Percentiles rank a stretch among this genome's conserved stretches.
phyloP scores from a whole-genome alignment of 1,140 invertebrate genomes.

The Rhyacophila brunnea region DNA sequence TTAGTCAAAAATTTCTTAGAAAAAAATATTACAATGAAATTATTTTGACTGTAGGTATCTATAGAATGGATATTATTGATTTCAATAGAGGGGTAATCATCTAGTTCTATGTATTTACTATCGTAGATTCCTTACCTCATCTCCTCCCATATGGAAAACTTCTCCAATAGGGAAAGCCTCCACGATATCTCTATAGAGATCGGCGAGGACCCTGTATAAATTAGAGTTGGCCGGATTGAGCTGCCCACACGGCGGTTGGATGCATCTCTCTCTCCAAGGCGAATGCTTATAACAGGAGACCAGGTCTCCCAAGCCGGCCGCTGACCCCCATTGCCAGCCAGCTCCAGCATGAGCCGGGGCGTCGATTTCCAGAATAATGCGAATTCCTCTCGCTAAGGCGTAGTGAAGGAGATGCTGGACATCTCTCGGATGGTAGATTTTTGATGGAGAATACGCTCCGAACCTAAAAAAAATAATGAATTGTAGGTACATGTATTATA shows the following conservation, averaged over 20 bases:
- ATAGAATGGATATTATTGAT: too few species aligned
- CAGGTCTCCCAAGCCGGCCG: slow-evolving; percentile 29
- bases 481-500: too few species aligned
- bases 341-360: slow-evolving; percentile 81
- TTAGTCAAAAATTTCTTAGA: too few species aligned
- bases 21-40: too few species aligned
- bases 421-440: slow-evolving; percentile 71
- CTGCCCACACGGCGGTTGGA: slow-evolving; percentile 83
- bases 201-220: slow-evolving; percentile 67
- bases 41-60: too few species aligned
- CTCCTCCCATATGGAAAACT: slow-evolving; percentile 80
- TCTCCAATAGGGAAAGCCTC: slow-evolving; percentile 57
- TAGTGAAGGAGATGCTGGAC: slow-evolving; percentile 69
- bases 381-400: slow-evolving; percentile 69
- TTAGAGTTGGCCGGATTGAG: slow-evolving; percentile 77
- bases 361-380: slow-evolving; percentile 80
- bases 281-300: slow-evolving; percentile 39
- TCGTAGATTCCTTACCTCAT: slow-evolving; percentile 62
- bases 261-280: slow-evolving; percentile 72
- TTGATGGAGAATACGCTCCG: slow-evolving; percentile 65
- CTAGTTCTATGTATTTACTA: too few species aligned
- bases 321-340: slow-evolving; percentile 76
- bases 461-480: too few species aligned
- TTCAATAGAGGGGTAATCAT: too few species aligned
- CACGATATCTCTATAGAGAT: slow-evolving; percentile 69